phyloP scores from a whole-genome alignment of 53 echinoderm and acorn worm genomes.

The Zoroaster sp. region DNA sequence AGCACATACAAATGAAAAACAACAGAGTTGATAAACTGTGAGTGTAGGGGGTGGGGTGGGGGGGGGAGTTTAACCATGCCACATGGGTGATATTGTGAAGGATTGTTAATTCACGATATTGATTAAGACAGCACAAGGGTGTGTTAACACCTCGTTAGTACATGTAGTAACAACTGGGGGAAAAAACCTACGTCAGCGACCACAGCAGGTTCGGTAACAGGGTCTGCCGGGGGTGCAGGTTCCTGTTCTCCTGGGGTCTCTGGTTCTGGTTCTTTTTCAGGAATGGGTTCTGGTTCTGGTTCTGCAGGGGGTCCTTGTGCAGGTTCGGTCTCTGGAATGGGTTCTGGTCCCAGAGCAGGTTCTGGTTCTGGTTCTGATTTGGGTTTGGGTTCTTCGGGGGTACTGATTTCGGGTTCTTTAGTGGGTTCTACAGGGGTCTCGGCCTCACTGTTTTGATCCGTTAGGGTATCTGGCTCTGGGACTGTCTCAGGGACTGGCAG shows the following conservation, averaged over 20 bases:
- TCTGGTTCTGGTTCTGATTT: conserved; percentile 62
- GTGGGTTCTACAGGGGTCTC: background rate
- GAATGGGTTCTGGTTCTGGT: conserved; percentile 32
- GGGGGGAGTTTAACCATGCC: background rate
- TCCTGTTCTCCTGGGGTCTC: conserved; percentile 59
- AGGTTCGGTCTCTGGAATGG: conserved; percentile 41
- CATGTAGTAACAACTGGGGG: background rate
- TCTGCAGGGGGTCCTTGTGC: conserved; percentile 26
- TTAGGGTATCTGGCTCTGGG: conserved; percentile 6
- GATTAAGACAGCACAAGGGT: background rate
- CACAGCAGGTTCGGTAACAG: conserved; percentile 29
- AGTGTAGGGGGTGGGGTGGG: no score
- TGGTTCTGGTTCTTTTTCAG: conserved; percentile 52
- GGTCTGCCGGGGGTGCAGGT: conserved; percentile 53
- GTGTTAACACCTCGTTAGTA: background rate
- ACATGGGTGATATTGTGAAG: background rate
- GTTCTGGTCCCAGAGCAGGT: conserved; percentile 32
- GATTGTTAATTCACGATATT: background rate
- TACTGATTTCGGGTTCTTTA: background rate
- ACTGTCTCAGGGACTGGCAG: conserved; percentile 43
- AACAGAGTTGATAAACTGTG: no score
- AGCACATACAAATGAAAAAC: no score
- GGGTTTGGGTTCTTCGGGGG: conserved; percentile 30
- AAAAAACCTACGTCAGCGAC: conserved; percentile 29
- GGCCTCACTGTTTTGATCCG: background rate